Evolutionary conservation across 2,113 vertebrate species (phyloP), one percentile per base, ranked within the genome.

Genomic region (Australoheros scitulus): DNA sequence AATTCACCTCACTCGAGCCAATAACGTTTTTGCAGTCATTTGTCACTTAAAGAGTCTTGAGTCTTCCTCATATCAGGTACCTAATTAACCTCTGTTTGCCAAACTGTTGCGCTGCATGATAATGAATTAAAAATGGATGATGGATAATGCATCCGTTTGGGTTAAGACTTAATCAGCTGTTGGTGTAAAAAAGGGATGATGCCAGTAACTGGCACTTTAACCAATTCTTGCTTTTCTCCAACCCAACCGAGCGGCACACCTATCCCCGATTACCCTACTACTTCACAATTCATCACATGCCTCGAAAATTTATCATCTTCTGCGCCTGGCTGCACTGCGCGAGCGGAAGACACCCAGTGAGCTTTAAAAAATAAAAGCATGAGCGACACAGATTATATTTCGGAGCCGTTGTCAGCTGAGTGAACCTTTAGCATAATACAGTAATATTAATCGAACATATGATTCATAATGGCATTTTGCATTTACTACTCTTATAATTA

Each of bases 291-390:
- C 70, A 78, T 80, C 50, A 60, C 82, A 82, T 36, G 56, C 70
- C 22, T 63, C 26, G 2, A 52, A 61, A 80, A 83, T 88, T 70
- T 84, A 81, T 83, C 68, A 52, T 85, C 4, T 17, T 60, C 72
- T 82, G 86, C 14, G 81, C 20, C 77, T 80, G 79, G 65, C 80
- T 87, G 80, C 91, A 83, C 72, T 86, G 80, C 78, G 79, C 83
- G 72, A 70, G 2, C 32, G 3, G 13, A 50, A 78, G 5, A 50
- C 22, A 75, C 14, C 15, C 20, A 52, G 47, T 43, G 58, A 26
- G 11, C 5, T 4, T 11, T 52, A 17, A 18, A 38, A 81, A 91
- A 86, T 90, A 89, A 91, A 92, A 90, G 82, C 41, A 70, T 4
- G 26, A 18, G 2, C 26, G 26, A 22, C 24, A 24, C 26, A 29